These are phyloP conservation scores for Myripristis murdjan DNA, from an alignment of 2,797 vertebrate genomes.

Conservation along the genomic window DNA sequence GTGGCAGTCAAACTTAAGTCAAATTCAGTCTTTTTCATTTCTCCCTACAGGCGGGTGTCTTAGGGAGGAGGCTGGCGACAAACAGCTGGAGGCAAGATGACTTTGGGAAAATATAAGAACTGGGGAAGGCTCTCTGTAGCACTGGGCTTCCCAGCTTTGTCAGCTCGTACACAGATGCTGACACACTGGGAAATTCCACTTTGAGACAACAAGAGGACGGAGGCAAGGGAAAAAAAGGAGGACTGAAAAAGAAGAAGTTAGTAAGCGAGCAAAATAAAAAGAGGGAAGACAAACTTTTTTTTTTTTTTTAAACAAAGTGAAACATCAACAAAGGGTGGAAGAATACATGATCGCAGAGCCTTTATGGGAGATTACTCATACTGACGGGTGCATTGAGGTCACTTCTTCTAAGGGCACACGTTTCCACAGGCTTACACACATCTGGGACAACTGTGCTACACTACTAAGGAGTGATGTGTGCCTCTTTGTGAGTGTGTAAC, in stretches of 20 bases:
- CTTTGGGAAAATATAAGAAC: conserved; percentile 22
- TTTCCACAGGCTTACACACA: not conserved
- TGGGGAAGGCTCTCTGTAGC: not conserved
- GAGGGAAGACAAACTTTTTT: no score
- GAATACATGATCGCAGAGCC: conserved; percentile 10
- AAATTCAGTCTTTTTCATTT: not conserved
- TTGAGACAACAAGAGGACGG: conserved; percentile 38
- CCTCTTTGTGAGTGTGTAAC: conserved; percentile 3
- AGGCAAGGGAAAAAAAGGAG: not conserved
- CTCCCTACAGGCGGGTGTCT: conserved; percentile 10
- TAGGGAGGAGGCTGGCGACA: conserved; percentile 9
- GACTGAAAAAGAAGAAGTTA: not conserved
- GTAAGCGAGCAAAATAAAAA: no score
- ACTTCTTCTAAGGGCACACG: conserved; percentile 3
- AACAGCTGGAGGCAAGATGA: conserved; percentile 50
- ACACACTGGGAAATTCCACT: conserved; percentile 48
- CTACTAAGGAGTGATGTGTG: not conserved
- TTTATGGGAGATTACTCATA: conserved; percentile 25
- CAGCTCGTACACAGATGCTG: conserved; percentile 1
- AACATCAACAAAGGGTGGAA: no score
- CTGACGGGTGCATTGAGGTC: conserved; percentile 36
- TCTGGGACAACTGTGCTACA: conserved; percentile 1
- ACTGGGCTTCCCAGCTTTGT: not conserved
- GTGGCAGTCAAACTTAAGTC: conserved; percentile 55
- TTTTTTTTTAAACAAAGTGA: no score